Conservation (phyloP, 2,888 invertebrate genomes). For the Apodemia zela region DNA sequence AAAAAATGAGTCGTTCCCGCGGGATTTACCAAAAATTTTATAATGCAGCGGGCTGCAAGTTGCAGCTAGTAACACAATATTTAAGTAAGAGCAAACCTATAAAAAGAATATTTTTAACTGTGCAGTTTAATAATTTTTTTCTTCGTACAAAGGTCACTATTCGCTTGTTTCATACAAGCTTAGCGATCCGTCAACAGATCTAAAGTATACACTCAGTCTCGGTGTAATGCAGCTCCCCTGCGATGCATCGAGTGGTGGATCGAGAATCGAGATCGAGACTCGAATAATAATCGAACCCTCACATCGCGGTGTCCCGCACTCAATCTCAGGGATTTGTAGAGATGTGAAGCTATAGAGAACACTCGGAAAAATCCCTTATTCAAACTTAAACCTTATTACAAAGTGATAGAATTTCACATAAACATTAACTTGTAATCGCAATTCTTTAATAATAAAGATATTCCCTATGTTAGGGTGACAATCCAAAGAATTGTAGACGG, state of each 20-base stretch:
- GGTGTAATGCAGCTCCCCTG: constrained; percentile 62
- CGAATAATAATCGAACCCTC: constrained; percentile 71
- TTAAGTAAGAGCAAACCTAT: no score
- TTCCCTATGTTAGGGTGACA: constrained; percentile 65
- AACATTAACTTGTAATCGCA: neutral
- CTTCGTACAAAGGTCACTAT: constrained; percentile 9
- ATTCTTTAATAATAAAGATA: constrained; percentile 37
- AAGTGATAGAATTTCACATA: constrained; percentile 29
- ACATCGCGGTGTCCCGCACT: constrained; percentile 57
- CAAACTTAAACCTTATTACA: constrained; percentile 42
- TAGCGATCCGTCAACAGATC: constrained; percentile 53
- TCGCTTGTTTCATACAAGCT: constrained; percentile 25
- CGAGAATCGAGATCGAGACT: constrained; percentile 65
- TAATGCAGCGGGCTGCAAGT: no score
- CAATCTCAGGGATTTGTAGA: constrained; percentile 69
- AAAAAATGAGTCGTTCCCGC: no score
- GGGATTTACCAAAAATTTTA: no score
- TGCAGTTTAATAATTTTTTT: neutral
- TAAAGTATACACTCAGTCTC: constrained; percentile 32
- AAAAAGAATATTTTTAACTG: neutral
- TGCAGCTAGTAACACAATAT: no score
- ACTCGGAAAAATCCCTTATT: constrained; percentile 24
- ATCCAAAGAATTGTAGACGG: constrained; percentile 64
- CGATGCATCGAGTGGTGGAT: constrained; percentile 69
- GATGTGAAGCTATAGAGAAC: constrained; percentile 34